Conservation (phyloP, 1,140 invertebrate genomes). For the Drosophila trapezifrons region DNA sequence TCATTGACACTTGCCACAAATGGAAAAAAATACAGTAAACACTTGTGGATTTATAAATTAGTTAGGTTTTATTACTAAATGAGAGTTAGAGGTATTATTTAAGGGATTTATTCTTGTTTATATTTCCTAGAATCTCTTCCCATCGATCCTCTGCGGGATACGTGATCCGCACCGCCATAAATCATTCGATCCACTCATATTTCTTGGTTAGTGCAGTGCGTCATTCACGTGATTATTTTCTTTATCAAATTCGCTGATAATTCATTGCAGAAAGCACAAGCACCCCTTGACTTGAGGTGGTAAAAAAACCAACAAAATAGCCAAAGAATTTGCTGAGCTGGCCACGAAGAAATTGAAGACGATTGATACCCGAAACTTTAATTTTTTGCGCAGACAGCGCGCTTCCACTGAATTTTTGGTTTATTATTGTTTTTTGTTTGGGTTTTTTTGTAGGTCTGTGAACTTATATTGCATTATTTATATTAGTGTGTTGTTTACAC, state of each 20-base stretch:
- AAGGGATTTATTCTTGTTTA: background rate
- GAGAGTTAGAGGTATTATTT: background rate
- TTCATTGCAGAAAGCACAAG: conserved; percentile 21
- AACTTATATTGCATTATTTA: conserved; percentile 42
- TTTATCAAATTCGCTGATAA: conserved; percentile 55
- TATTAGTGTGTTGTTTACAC: conserved; percentile 54
- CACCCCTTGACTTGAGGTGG: conserved; percentile 26
- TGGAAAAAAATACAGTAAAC: background rate
- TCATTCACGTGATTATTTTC: conserved; percentile 68
- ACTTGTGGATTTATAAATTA: conserved; percentile 7
- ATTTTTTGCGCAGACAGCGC: conserved; percentile 47
- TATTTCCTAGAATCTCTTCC: conserved; percentile 8
- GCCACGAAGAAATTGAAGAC: conserved; percentile 49
- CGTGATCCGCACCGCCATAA: conserved; percentile 14
- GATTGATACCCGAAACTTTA: conserved; percentile 48
- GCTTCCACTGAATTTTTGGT: conserved; percentile 41
- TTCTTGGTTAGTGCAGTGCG: conserved; percentile 49
- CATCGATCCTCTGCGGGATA: conserved; percentile 10
- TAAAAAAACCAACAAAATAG: conserved; percentile 21
- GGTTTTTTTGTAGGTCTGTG: conserved; percentile 10
- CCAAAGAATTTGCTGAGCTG: conserved; percentile 53
- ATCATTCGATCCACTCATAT: conserved; percentile 55
- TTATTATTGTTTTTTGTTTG: conserved; percentile 32
- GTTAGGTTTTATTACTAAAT: background rate
- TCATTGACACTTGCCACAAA: conserved; percentile 53